A percentile compares a stretch with the other conserved stretches of the same genome.
These are phyloP conservation scores for Eupelmus urozonus DNA, from an alignment of 2,888 invertebrate genomes.

Conservation along the genomic window DNA sequence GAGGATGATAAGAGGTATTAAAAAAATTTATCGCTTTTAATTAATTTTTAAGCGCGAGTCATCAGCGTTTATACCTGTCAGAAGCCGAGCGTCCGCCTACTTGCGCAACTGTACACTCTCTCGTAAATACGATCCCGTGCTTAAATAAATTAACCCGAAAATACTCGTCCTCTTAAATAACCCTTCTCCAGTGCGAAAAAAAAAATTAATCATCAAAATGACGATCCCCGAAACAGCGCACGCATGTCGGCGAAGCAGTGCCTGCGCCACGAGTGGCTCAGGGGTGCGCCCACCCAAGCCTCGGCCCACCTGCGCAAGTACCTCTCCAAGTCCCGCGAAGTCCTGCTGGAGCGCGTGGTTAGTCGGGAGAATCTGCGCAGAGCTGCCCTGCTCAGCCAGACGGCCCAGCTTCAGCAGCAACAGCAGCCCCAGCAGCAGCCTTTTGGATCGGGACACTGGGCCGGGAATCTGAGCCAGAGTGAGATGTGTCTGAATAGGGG, in stretches of 20 bases:
- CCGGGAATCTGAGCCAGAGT: slow-evolving; percentile 76
- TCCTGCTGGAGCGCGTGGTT: slow-evolving; percentile 78
- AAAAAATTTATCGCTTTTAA: too few species aligned
- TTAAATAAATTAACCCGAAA: too few species aligned
- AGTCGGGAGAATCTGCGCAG: slow-evolving; percentile 73
- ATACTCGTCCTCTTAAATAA: too few species aligned
- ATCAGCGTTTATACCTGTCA: too few species aligned
- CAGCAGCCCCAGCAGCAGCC: slow-evolving; percentile 27
- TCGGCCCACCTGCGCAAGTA: slow-evolving; percentile 76
- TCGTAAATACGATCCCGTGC: too few species aligned
- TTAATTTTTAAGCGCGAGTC: too few species aligned
- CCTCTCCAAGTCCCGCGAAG: slow-evolving; percentile 79
- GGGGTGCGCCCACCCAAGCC: slow-evolving; percentile 74
- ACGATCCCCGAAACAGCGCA: slow-evolving; percentile 73
- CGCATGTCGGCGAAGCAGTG: slow-evolving; percentile 81
- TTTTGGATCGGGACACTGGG: slow-evolving; percentile 61
- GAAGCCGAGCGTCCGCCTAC: too few species aligned
- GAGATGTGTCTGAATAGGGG: slow-evolving; percentile 76
- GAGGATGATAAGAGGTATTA: too few species aligned
- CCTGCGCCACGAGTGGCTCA: slow-evolving; percentile 81
- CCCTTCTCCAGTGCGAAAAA: too few species aligned
- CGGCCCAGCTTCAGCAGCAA: slow-evolving; percentile 28
- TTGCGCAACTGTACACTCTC: too few species aligned
- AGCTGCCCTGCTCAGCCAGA: slow-evolving; percentile 73
- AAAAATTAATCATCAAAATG: too few species aligned